Conservation (phyloP, 2,113 vertebrate genomes). For the Ctenodactylus gundi region DNA sequence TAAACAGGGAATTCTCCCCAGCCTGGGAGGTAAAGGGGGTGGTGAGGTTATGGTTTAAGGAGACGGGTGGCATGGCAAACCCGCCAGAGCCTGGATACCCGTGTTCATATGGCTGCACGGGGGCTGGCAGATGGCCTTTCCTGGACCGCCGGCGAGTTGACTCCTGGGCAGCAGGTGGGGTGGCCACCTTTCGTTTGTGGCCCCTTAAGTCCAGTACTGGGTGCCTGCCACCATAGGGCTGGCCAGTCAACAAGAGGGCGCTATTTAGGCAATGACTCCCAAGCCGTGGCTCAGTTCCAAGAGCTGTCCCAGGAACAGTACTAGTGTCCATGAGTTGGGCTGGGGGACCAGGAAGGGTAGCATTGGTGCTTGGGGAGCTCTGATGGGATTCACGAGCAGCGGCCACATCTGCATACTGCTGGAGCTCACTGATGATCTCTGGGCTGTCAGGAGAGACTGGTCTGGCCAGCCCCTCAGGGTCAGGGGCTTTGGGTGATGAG, state of each 20-base stretch:
- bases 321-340: conserved; percentile 73
- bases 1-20: conserved; percentile 91
- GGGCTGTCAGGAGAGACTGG: conserved; percentile 93
- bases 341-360: conserved; percentile 65
- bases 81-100: conserved; percentile 89
- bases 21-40: conserved; percentile 90
- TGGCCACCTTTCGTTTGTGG: conserved; percentile 90
- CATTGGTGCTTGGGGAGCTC: conserved; percentile 80
- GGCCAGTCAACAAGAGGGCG: conserved; percentile 81
- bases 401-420: conserved; percentile 89
- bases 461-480: conserved; percentile 85
- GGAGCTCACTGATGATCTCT: conserved; percentile 94
- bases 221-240: conserved; percentile 78
- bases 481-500: conserved; percentile 90
- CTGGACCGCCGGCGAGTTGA: conserved; percentile 84
- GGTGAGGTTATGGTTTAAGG: conserved; percentile 92
- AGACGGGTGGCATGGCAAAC: conserved; percentile 90
- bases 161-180: conserved; percentile 84
- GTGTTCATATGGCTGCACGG: conserved; percentile 86
- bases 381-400: conserved; percentile 82
- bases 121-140: conserved; percentile 86
- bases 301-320: conserved; percentile 67
- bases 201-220: conserved; percentile 87
- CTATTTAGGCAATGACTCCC: conserved; percentile 83
- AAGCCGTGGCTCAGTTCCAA: conserved; percentile 82